Conservation (phyloP, 2,797 vertebrate species). For the Gastrophryne carolinensis region DNA sequence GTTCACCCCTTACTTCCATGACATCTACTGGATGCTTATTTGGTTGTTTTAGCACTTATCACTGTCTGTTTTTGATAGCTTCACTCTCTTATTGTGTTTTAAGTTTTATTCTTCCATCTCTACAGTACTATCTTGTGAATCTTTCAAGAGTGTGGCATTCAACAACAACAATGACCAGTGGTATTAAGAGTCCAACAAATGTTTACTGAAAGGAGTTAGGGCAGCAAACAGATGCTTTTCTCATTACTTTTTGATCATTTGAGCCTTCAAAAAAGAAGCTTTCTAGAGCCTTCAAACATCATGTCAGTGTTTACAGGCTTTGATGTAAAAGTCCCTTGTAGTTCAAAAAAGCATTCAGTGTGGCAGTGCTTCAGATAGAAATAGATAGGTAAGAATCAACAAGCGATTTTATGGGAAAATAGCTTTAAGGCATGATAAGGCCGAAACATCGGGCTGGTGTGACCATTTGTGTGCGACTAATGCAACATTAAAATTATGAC, state of each 20-base stretch:
- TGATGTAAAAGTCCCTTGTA: conserved; percentile 43
- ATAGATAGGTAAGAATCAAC: conserved; percentile 18
- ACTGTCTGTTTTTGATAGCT: too few relatives aligned
- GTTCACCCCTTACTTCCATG: too few relatives aligned
- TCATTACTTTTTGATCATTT: conserved; percentile 35
- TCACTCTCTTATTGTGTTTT: too few relatives aligned
- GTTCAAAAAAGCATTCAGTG: conserved; percentile 18
- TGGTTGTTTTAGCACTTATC: too few relatives aligned
- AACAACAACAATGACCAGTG: conserved; percentile 1
- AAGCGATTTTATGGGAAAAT: conserved; percentile 15
- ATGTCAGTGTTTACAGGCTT: conserved; percentile 40
- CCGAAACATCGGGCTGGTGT: background rate
- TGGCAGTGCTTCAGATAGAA: conserved; percentile 21
- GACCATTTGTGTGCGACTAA: background rate
- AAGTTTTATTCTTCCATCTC: background rate
- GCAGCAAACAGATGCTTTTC: conserved; percentile 33
- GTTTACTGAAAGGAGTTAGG: background rate
- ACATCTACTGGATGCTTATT: too few relatives aligned
- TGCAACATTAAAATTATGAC: too few relatives aligned
- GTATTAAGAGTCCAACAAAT: background rate
- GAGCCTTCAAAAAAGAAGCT: conserved; percentile 33
- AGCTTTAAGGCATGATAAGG: background rate
- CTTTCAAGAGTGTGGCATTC: background rate
- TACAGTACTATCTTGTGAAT: background rate
- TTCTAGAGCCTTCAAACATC: conserved; percentile 40